Conservation (phyloP, 1,140 invertebrate species). For the Hydropsyche tenuis region DNA sequence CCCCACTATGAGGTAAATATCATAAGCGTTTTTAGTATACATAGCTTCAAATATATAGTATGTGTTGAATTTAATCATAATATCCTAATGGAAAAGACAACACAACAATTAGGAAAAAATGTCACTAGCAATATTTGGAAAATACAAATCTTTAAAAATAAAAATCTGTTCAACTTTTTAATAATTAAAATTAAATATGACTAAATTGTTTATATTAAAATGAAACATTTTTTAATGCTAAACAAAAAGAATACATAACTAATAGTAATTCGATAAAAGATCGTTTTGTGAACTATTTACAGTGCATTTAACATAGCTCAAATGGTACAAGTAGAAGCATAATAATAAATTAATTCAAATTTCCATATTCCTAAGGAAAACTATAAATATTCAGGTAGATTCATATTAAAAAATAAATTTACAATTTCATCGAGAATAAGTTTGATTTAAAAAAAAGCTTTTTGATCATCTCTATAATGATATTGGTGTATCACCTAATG, state of each 20-base stretch:
- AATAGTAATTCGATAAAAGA: constrained; percentile 18
- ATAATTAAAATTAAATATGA: constrained; percentile 5
- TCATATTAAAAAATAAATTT: not conserved
- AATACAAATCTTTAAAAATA: not conserved
- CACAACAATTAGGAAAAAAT: not conserved
- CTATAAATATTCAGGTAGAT: constrained; percentile 7
- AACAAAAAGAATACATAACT: constrained; percentile 2
- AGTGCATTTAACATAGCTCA: constrained; percentile 5
- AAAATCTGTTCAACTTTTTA: not conserved
- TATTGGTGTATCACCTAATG: too few relatives aligned
- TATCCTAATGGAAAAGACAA: constrained; percentile 23
- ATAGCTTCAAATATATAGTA: constrained; percentile 7
- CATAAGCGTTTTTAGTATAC: constrained; percentile 37
- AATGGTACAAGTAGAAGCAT: constrained; percentile 8
- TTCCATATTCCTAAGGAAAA: not conserved
- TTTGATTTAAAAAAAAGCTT: too few relatives aligned
- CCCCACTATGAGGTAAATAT: constrained; percentile 34
- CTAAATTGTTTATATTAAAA: constrained; percentile 18
- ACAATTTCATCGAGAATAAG: too few relatives aligned
- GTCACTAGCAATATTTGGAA: constrained; percentile 7
- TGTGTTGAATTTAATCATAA: constrained; percentile 14
- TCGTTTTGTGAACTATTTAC: constrained; percentile 26
- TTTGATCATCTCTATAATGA: too few relatives aligned
- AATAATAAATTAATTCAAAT: constrained; percentile 15
- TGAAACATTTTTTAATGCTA: not conserved